Evolutionary conservation across 1,140 invertebrate species (phyloP).

Genomic region (Stegodyphus dumicola): DNA sequence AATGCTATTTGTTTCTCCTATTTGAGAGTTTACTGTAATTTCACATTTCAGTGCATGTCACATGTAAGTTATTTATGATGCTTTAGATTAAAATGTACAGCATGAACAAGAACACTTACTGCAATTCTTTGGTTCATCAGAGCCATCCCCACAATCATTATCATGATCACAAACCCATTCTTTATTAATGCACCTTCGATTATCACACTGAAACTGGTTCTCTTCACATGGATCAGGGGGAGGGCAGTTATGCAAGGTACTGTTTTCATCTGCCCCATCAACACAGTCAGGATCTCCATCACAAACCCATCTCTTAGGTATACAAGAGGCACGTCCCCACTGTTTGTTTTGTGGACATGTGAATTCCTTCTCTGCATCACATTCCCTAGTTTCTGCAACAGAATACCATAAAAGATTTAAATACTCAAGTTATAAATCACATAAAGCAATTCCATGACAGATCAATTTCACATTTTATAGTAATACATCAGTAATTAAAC

Average conservation of each 20-base stretch:
- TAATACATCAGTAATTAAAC: too few species aligned
- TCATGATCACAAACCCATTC: conserved; percentile 71
- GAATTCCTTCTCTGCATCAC: conserved; percentile 91
- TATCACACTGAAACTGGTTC: conserved; percentile 90
- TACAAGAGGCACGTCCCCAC: conserved; percentile 92
- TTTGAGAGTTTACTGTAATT: too few species aligned
- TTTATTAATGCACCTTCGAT: conserved; percentile 86
- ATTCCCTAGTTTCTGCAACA: conserved; percentile 82
- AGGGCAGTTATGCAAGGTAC: conserved; percentile 83
- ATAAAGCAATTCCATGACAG: too few species aligned
- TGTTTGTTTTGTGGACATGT: conserved; percentile 89
- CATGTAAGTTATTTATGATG: too few species aligned
- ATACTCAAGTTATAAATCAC: too few species aligned
- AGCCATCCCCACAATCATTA: conserved; percentile 68
- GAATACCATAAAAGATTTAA: too few species aligned
- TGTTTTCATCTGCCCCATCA: conserved; percentile 95
- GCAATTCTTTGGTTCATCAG: conserved; percentile 66
- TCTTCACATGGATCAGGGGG: conserved; percentile 81
- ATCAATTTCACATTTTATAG: too few species aligned
- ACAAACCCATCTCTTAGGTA: conserved; percentile 93
- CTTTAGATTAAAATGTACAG: too few species aligned
- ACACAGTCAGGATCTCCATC: conserved; percentile 96
- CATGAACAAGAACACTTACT: conserved; percentile 55
- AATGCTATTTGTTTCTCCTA: too few species aligned
- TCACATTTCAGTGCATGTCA: too few species aligned